Conservation (phyloP, 2,888 invertebrate genomes). For the Dynastes maya region DNA sequence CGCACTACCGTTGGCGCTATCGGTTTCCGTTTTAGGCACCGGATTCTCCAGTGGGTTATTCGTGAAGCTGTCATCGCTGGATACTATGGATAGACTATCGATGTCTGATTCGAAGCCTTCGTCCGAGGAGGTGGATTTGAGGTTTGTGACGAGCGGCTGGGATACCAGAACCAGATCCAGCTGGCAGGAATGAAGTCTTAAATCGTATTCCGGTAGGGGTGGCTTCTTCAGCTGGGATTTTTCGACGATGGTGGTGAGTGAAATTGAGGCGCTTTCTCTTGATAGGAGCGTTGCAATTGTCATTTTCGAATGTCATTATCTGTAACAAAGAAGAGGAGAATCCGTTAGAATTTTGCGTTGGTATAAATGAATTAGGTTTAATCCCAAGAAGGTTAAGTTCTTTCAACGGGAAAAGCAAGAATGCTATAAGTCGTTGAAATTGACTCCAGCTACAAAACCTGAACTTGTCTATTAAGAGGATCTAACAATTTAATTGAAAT, state of each 20-base stretch:
- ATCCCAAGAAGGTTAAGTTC: no score
- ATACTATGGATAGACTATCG: conserved; percentile 68
- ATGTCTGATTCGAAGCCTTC: conserved; percentile 72
- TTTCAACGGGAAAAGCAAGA: no score
- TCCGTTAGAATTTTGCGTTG: not conserved
- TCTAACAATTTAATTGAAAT: no score
- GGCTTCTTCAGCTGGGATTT: conserved; percentile 62
- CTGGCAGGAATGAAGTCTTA: conserved; percentile 64
- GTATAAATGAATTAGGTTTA: no score
- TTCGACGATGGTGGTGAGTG: conserved; percentile 67
- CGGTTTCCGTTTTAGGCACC: conserved; percentile 65
- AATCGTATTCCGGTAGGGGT: conserved; percentile 64
- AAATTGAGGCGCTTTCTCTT: conserved; percentile 63
- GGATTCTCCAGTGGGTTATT: conserved; percentile 55
- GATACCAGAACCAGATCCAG: conserved; percentile 61
- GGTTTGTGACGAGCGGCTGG: conserved; percentile 35
- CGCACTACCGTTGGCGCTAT: conserved; percentile 69
- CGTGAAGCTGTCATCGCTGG: conserved; percentile 67
- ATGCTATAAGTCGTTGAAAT: no score
- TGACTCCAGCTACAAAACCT: no score
- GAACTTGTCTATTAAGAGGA: no score
- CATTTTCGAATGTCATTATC: conserved; percentile 68
- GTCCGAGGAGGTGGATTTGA: conserved; percentile 58
- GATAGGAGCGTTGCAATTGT: conserved; percentile 66
- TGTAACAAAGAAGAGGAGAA: conserved; percentile 61